Evolutionary conservation across 2,888 invertebrate genomes (phyloP).

Genomic region (Iphiclides podalirius): DNA sequence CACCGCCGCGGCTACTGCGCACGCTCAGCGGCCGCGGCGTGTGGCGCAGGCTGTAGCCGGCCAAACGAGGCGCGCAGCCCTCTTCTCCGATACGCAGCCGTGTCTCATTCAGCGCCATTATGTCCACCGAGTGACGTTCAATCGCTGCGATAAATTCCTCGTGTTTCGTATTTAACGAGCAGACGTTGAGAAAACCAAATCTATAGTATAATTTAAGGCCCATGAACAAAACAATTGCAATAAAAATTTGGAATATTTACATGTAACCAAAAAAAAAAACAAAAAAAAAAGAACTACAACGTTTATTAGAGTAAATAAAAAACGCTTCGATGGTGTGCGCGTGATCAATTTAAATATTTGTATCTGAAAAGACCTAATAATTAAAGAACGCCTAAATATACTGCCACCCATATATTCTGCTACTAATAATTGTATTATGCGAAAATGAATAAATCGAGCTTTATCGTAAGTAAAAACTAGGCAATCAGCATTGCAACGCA

Average conservation of each 20-base stretch:
- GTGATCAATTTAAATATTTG: not conserved
- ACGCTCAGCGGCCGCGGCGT: no score
- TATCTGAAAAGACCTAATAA: not conserved
- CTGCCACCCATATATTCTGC: no score
- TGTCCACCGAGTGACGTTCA: not conserved
- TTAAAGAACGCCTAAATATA: no score
- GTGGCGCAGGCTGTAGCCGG: no score
- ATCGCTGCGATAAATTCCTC: not conserved
- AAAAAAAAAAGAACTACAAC: not conserved
- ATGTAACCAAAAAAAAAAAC: not conserved
- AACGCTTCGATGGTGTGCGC: no score
- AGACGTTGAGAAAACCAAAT: conserved; percentile 5
- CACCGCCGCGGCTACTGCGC: not conserved
- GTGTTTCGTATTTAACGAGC: not conserved
- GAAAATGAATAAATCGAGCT: no score
- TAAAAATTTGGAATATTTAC: not conserved
- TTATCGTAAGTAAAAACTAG: no score
- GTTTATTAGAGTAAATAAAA: no score
- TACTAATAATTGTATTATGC: no score
- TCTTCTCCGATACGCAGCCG: not conserved
- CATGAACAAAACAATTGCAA: not conserved
- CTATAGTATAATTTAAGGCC: not conserved
- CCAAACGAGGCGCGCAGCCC: no score
- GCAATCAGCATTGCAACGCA: no score
- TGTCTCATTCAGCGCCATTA: not conserved